Conservation (phyloP, 2,113 vertebrate species). For the Lynx canadensis region DNA sequence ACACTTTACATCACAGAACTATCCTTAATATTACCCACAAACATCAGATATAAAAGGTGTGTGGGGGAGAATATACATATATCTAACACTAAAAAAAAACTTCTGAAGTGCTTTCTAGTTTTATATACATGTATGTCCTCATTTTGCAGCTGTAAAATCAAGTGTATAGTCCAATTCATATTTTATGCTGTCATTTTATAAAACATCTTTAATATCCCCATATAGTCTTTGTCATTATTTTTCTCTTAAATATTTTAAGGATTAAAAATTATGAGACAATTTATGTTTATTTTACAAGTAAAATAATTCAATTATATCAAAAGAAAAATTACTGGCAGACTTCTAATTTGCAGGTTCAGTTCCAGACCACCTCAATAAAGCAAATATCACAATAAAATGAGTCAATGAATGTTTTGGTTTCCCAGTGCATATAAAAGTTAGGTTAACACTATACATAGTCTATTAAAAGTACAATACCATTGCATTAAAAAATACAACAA, state of each 20-base stretch:
- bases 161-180: not conserved
- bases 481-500: not conserved
- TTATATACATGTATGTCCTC: not conserved
- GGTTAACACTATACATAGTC: not conserved
- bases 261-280: not conserved
- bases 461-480: not conserved
- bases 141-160: not conserved
- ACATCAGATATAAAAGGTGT: not conserved
- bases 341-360: not conserved
- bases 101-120: not conserved
- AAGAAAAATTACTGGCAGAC: not conserved
- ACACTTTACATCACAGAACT: not conserved
- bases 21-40: not conserved
- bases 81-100: not conserved
- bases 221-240: not conserved
- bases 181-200: not conserved
- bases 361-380: not conserved
- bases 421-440: not conserved
- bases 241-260: not conserved
- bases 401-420: not conserved
- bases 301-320: not conserved
- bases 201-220: not conserved
- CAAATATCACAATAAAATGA: not conserved
- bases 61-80: not conserved
- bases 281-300: not conserved